Conservation (phyloP, 2,888 invertebrate species). For the Cremastinae sp. region DNA sequence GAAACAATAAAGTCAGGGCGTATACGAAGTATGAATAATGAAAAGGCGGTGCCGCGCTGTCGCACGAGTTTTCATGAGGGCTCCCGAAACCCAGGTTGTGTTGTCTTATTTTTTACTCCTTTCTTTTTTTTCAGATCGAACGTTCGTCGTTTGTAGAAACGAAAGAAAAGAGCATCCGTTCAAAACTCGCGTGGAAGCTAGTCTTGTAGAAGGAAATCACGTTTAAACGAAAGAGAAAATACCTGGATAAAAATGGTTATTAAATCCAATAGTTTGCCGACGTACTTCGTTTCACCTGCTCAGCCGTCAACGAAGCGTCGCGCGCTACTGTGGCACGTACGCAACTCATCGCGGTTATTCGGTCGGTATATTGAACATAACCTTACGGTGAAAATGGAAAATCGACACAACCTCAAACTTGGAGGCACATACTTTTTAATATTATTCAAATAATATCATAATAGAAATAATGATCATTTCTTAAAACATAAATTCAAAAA, state of each 20-base stretch:
- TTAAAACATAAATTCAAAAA: too few relatives aligned
- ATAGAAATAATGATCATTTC: too few relatives aligned
- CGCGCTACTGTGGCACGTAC: slow-evolving; percentile 42
- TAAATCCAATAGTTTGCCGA: slow-evolving; percentile 47
- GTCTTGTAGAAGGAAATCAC: not conserved
- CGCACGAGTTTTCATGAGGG: slow-evolving; percentile 56
- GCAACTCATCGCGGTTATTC: slow-evolving; percentile 27
- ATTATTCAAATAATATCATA: too few relatives aligned
- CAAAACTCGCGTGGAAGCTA: not conserved
- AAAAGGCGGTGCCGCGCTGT: slow-evolving; percentile 76
- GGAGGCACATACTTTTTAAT: not conserved
- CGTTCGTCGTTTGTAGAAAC: not conserved
- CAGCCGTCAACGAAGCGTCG: slow-evolving; percentile 52
- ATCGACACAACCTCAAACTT: slow-evolving; percentile 9
- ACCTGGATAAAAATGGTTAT: slow-evolving; percentile 47
- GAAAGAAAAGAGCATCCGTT: slow-evolving; percentile 9
- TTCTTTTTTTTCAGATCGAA: not conserved
- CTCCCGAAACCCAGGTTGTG: slow-evolving; percentile 15
- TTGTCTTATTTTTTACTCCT: slow-evolving; percentile 17
- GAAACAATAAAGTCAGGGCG: slow-evolving; percentile 65
- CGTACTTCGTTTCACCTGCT: slow-evolving; percentile 37
- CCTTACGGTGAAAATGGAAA: slow-evolving; percentile 28
- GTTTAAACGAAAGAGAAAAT: slow-evolving; percentile 6
- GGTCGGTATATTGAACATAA: slow-evolving; percentile 43
- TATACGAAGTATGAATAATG: slow-evolving; percentile 70